Evolutionary conservation across 1,140 invertebrate genomes (phyloP).

Genomic region (Kradibia gibbosae): DNA sequence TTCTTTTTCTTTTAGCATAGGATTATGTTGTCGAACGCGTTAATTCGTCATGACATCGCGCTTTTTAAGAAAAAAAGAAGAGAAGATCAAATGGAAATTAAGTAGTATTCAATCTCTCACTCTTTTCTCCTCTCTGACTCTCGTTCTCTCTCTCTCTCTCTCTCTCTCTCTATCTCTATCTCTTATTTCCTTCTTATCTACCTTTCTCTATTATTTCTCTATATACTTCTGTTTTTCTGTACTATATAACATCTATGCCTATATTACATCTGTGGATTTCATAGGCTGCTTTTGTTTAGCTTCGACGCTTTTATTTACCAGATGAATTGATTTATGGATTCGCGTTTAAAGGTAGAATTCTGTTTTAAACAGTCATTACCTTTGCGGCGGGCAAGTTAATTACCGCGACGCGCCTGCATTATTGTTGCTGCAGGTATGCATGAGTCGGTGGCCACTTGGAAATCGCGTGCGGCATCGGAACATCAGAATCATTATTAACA

Average conservation of each 20-base stretch:
- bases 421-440: slow-evolving; percentile 3
- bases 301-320: slow-evolving; percentile 34
- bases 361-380: slow-evolving; percentile 15
- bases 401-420: slow-evolving; percentile 12
- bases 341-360: not conserved
- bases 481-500: not conserved
- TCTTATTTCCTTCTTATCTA: not conserved
- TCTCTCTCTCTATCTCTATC: not conserved
- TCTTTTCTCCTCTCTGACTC: no score
- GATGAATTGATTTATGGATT: slow-evolving; percentile 39
- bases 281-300: not conserved
- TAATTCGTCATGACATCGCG: slow-evolving; percentile 38
- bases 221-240: not conserved
- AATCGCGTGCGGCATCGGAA: not conserved
- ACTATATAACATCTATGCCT: not conserved
- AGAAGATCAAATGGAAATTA: slow-evolving; percentile 21
- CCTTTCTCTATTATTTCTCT: not conserved
- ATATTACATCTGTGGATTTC: not conserved
- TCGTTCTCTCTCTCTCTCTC: not conserved
- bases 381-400: slow-evolving; percentile 28
- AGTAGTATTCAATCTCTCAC: not conserved
- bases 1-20: not conserved
- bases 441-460: not conserved
- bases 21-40: slow-evolving; percentile 40
- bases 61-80: slow-evolving; percentile 24